These are phyloP conservation scores for Luehdorfia chinensis DNA, from an alignment of 1,140 invertebrate genomes.

Conservation along the genomic window DNA sequence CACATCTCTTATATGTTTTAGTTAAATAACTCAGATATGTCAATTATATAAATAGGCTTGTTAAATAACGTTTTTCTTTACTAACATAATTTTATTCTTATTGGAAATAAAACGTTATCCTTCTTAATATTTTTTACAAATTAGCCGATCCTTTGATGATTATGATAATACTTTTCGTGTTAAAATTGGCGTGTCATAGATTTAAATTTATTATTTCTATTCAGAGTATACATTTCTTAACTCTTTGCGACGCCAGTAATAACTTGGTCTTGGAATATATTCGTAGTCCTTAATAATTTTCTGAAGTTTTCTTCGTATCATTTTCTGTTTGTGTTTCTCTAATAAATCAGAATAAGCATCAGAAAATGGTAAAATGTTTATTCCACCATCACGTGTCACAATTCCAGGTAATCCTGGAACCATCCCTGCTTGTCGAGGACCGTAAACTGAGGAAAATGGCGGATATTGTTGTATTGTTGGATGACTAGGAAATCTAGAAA, in stretches of 20 bases:
- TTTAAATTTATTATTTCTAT: too few relatives aligned
- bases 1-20: too few relatives aligned
- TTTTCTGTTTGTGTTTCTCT: slow-evolving; percentile 54
- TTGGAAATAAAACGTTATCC: too few relatives aligned
- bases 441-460: background rate
- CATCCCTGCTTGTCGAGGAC: slow-evolving; percentile 29
- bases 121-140: too few relatives aligned
- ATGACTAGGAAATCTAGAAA: slow-evolving; percentile 4
- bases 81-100: too few relatives aligned
- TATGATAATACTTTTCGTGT: too few relatives aligned
- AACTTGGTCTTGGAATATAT: slow-evolving; percentile 21
- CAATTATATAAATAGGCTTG: too few relatives aligned
- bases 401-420: slow-evolving; percentile 55
- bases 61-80: too few relatives aligned
- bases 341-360: slow-evolving; percentile 57
- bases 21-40: too few relatives aligned
- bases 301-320: slow-evolving; percentile 39
- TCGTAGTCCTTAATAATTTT: slow-evolving; percentile 39
- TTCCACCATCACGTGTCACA: slow-evolving; percentile 48
- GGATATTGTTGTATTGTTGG: slow-evolving; percentile 7
- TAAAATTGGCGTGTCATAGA: too few relatives aligned
- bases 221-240: slow-evolving; percentile 15
- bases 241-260: slow-evolving; percentile 24
- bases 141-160: too few relatives aligned
- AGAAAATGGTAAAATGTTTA: slow-evolving; percentile 64